Evolutionary conservation across 2,888 invertebrate genomes (phyloP).

Genomic region (Crossocerus cetratus): DNA sequence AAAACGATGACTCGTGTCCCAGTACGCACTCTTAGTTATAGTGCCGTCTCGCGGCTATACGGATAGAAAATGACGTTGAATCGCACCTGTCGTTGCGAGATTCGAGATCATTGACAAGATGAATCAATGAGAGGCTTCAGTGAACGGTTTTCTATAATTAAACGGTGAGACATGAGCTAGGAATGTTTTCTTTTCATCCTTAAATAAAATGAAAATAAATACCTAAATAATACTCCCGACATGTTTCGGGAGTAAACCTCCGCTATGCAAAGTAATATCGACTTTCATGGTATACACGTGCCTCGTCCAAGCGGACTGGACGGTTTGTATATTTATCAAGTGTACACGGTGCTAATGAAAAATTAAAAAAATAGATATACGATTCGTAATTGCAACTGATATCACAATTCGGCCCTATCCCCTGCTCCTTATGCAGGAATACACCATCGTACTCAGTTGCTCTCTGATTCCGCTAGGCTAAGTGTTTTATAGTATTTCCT

Average conservation of each 20-base stretch:
- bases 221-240: too few relatives aligned
- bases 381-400: constrained; percentile 28
- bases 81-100: too few relatives aligned
- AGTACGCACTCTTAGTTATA: constrained; percentile 15
- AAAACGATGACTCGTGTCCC: constrained; percentile 10
- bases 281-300: constrained; percentile 8
- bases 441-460: constrained; percentile 20
- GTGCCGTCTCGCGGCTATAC: too few relatives aligned
- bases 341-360: constrained; percentile 12
- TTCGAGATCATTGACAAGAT: too few relatives aligned
- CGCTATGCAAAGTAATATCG: neutral
- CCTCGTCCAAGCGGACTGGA: neutral
- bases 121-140: too few relatives aligned
- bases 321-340: too few relatives aligned
- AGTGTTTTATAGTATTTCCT: constrained; percentile 52
- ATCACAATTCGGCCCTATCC: constrained; percentile 70
- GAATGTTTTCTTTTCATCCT: constrained; percentile 16
- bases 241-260: too few relatives aligned
- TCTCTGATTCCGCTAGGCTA: constrained; percentile 40
- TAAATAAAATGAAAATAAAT: constrained; percentile 1
- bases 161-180: neutral
- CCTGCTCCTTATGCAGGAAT: constrained; percentile 19
- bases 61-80: too few relatives aligned
- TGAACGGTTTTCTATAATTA: too few relatives aligned
- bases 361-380: constrained; percentile 12